A percentile compares a stretch with the other conserved stretches of the same genome.
phyloP scores from a whole-genome alignment of 53 echinoderm and acorn worm genomes.

The Apostichopus leukothele region DNA sequence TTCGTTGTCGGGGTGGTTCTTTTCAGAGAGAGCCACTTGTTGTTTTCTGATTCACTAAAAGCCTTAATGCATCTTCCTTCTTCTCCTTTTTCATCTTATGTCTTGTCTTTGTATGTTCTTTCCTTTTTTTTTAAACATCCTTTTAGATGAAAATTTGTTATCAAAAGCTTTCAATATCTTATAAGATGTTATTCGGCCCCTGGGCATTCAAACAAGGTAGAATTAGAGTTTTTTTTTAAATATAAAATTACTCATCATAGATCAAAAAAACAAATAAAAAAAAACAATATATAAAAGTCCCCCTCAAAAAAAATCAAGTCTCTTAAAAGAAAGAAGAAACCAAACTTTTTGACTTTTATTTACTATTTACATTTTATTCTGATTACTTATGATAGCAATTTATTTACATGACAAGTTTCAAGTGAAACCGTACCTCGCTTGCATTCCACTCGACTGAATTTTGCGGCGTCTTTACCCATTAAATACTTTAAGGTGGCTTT shows the following conservation, averaged over 20 bases:
- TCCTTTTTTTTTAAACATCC: neutral
- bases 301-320: neutral
- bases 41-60: neutral
- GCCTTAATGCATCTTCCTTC: neutral
- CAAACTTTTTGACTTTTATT: conserved; percentile 16
- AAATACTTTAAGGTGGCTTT: conserved; percentile 31
- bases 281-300: neutral
- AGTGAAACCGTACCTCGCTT: neutral
- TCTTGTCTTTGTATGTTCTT: too few relatives aligned
- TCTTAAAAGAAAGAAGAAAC: neutral
- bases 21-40: neutral
- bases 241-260: conserved; percentile 23
- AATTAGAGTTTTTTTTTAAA: neutral
- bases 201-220: neutral
- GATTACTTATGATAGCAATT: conserved; percentile 44
- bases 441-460: conserved; percentile 9
- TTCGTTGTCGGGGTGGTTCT: neutral
- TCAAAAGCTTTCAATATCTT: conserved; percentile 1
- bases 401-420: conserved; percentile 28
- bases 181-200: neutral
- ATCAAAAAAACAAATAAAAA: neutral
- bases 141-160: neutral
- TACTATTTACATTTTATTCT: conserved; percentile 30
- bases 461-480: conserved; percentile 37
- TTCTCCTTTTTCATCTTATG: too few relatives aligned